phyloP scores from a whole-genome alignment of 2,888 invertebrate genomes.

The Morpho helenor region DNA sequence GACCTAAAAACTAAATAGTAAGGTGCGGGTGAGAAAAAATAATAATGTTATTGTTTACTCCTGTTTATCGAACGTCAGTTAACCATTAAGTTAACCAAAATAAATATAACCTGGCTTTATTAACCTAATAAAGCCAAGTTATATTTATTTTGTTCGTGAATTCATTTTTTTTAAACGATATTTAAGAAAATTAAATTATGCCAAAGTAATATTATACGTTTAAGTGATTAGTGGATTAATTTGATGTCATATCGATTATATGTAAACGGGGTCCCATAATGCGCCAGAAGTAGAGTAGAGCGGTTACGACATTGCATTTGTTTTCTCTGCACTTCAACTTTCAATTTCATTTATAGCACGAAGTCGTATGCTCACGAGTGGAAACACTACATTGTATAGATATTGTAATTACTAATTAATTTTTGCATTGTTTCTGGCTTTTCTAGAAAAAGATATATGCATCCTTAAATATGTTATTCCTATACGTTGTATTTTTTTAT shows the following conservation, averaged over 20 bases:
- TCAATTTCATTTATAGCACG: conserved; percentile 55
- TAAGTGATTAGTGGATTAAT: background rate
- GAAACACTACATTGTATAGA: conserved; percentile 19
- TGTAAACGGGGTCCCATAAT: conserved; percentile 5
- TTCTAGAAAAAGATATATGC: background rate
- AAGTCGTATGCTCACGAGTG: conserved; percentile 21
- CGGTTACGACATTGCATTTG: conserved; percentile 40
- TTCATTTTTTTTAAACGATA: no score
- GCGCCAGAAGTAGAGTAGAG: conserved; percentile 38
- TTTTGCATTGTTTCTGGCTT: conserved; percentile 11
- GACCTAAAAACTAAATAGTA: no score
- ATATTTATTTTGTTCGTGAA: no score
- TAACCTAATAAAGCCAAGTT: no score
- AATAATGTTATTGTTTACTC: no score
- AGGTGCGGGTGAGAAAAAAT: no score
- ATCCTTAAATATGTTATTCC: no score
- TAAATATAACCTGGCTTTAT: no score
- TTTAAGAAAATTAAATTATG: no score
- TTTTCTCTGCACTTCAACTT: conserved; percentile 56
- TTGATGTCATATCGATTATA: background rate
- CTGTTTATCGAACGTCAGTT: no score
- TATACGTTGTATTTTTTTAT: no score
- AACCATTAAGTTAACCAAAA: no score
- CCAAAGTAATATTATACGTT: background rate
- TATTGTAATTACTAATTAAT: conserved; percentile 16